A percentile compares a stretch with the other conserved stretches of the same genome.
These are phyloP conservation scores for Buathra laborator DNA, from an alignment of 2,888 invertebrate genomes.

Conservation along the genomic window DNA sequence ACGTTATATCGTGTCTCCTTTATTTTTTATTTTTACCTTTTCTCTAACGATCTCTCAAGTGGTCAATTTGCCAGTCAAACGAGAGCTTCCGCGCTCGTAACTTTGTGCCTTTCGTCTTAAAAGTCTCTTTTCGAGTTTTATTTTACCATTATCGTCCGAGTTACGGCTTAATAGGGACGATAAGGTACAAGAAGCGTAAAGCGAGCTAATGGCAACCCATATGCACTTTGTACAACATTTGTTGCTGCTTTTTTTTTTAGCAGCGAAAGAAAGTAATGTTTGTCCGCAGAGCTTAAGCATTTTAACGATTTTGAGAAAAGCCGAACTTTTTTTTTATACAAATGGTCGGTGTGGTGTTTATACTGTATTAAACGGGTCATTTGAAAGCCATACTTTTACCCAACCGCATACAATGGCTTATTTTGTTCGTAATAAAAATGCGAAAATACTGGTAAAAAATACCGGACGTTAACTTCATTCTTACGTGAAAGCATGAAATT, in stretches of 20 bases:
- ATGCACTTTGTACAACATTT: neutral
- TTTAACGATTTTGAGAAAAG: no score
- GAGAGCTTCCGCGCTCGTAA: conserved; percentile 35
- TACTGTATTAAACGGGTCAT: no score
- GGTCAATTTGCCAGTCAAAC: conserved; percentile 25
- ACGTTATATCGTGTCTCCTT: conserved; percentile 6
- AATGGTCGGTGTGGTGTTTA: no score
- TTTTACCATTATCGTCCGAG: conserved; percentile 46
- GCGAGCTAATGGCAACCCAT: neutral
- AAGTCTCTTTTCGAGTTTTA: conserved; percentile 38
- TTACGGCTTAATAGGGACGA: conserved; percentile 28
- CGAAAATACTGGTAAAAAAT: no score
- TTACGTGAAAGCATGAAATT: no score
- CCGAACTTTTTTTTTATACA: no score
- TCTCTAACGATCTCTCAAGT: conserved; percentile 18
- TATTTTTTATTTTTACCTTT: conserved; percentile 10
- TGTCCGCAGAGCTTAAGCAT: no score
- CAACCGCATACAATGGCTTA: no score
- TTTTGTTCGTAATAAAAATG: no score
- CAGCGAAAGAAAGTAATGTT: no score
- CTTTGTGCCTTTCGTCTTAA: conserved; percentile 37
- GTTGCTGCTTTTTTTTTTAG: neutral
- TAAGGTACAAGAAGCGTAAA: conserved; percentile 22
- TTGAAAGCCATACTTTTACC: no score
- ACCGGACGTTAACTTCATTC: no score